A percentile compares a stretch with the other conserved stretches of the same genome.
Evolutionary conservation across 2,113 vertebrate species (phyloP).

Genomic region (Cephalophus harveyi): DNA sequence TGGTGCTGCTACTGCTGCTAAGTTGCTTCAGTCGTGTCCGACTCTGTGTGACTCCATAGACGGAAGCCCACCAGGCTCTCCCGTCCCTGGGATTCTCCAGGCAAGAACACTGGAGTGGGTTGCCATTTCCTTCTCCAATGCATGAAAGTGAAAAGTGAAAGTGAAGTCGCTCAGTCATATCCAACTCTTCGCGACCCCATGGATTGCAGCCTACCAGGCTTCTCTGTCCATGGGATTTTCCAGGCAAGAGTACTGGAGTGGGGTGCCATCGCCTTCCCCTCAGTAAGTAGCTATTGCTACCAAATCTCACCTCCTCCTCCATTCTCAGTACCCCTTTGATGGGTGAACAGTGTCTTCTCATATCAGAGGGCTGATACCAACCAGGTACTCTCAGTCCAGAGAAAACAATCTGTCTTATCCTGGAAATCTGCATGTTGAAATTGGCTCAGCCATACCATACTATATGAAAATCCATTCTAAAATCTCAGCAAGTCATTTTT

Average conservation of each 20-base stretch:
- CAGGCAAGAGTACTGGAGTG: too few relatives aligned
- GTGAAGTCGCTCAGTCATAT: too few relatives aligned
- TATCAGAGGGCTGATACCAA: background rate
- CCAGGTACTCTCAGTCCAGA: background rate
- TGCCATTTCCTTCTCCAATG: too few relatives aligned
- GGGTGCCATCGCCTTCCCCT: background rate
- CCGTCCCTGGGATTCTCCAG: too few relatives aligned
- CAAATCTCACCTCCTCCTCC: background rate
- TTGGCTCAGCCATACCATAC: background rate
- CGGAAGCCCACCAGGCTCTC: too few relatives aligned
- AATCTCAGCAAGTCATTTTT: background rate
- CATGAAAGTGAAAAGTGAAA: too few relatives aligned
- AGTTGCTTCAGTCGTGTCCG: too few relatives aligned
- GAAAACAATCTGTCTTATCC: background rate
- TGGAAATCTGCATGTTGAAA: background rate
- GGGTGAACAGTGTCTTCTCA: background rate
- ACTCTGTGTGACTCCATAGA: too few relatives aligned
- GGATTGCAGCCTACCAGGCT: too few relatives aligned
- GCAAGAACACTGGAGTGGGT: too few relatives aligned
- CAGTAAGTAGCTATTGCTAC: background rate
- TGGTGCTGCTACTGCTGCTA: background rate
- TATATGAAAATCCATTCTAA: background rate
- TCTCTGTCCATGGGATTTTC: too few relatives aligned
- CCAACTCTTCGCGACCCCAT: too few relatives aligned
- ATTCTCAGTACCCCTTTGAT: background rate